phyloP scores from a whole-genome alignment of 1,140 invertebrate genomes.

The Pseudoatta argentina region DNA sequence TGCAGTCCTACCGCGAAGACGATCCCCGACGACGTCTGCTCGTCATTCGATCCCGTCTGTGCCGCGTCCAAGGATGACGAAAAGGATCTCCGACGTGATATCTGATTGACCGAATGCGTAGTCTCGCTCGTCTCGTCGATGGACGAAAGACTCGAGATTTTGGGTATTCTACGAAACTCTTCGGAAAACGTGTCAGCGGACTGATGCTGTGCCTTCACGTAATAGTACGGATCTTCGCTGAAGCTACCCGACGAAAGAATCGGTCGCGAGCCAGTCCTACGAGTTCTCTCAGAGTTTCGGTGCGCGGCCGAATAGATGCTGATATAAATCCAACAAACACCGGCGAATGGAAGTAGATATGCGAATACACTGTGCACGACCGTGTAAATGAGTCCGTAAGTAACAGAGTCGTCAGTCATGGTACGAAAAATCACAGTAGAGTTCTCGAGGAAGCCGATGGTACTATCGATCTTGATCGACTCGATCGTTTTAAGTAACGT shows the following conservation, averaged over 20 bases:
- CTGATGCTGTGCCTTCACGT: slow-evolving; percentile 67
- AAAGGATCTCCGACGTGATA: slow-evolving; percentile 65
- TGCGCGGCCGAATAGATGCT: slow-evolving; percentile 91
- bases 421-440: slow-evolving; percentile 50
- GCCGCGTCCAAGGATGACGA: slow-evolving; percentile 51
- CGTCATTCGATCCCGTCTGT: background rate
- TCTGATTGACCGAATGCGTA: slow-evolving; percentile 78
- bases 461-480: background rate
- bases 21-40: slow-evolving; percentile 66
- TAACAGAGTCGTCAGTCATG: slow-evolving; percentile 39
- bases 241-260: slow-evolving; percentile 85
- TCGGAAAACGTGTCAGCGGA: slow-evolving; percentile 72
- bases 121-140: slow-evolving; percentile 85
- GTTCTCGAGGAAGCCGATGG: slow-evolving; percentile 55
- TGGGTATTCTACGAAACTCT: slow-evolving; percentile 80
- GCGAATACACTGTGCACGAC: slow-evolving; percentile 87
- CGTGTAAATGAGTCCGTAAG: slow-evolving; percentile 83
- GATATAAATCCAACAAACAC: slow-evolving; percentile 90
- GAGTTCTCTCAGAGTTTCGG: slow-evolving; percentile 90
- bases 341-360: slow-evolving; percentile 90
- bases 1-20: slow-evolving; percentile 82
- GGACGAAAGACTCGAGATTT: slow-evolving; percentile 84
- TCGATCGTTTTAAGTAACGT: background rate
- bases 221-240: slow-evolving; percentile 79
- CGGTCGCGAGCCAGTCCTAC: slow-evolving; percentile 88